Evolutionary conservation across 2,797 vertebrate genomes (phyloP).

Genomic region (Peromyscus attwateri): DNA sequence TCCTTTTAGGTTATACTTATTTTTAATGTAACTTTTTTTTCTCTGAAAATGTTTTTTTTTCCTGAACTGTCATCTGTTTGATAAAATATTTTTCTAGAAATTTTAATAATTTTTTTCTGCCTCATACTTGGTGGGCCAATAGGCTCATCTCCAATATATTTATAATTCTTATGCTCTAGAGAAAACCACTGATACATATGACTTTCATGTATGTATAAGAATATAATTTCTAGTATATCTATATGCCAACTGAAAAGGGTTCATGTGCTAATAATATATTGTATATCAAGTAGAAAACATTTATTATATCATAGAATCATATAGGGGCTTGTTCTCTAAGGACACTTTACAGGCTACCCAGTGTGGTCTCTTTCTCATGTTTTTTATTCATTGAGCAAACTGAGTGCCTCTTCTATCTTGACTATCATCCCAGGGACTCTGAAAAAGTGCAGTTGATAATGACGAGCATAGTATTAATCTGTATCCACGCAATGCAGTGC

Average conservation of each 20-base stretch:
- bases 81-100: conserved; percentile 17
- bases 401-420: not conserved
- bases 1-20: conserved; percentile 17
- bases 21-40: conserved; percentile 4
- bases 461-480: conserved; percentile 17
- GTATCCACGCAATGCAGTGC: not conserved
- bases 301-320: conserved; percentile 30
- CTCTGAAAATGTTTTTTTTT: not conserved
- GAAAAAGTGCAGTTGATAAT: not conserved
- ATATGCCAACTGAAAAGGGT: not conserved
- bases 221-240: not conserved
- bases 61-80: conserved; percentile 29
- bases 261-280: not conserved
- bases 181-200: not conserved
- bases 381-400: conserved; percentile 42
- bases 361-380: not conserved
- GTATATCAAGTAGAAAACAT: not conserved
- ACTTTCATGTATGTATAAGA: not conserved
- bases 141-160: not conserved
- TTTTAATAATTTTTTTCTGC: conserved; percentile 27
- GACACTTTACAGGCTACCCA: not conserved
- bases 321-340: not conserved
- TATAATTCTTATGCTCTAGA: not conserved
- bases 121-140: conserved; percentile 35
- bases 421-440: not conserved